Evolutionary conservation across 1,140 invertebrate species (phyloP).

Genomic region (Pseudomyrmex concolor): DNA sequence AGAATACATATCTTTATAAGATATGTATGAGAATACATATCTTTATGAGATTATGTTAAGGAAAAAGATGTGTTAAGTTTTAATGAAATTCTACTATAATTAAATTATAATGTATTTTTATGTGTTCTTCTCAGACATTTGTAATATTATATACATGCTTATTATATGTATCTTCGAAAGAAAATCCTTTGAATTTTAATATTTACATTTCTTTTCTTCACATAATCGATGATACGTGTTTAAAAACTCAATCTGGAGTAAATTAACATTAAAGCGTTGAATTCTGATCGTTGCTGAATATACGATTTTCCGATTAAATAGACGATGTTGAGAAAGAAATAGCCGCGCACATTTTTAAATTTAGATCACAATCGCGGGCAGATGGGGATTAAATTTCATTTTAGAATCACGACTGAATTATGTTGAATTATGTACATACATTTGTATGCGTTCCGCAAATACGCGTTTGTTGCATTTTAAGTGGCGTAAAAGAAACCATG

Average conservation of each 20-base stretch:
- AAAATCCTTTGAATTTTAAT: too few relatives aligned
- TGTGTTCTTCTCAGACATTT: too few relatives aligned
- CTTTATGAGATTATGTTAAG: too few relatives aligned
- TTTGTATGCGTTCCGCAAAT: neutral
- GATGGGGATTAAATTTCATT: neutral
- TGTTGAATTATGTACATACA: conserved; percentile 4
- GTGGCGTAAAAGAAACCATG: neutral
- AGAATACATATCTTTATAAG: too few relatives aligned
- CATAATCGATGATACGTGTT: neutral
- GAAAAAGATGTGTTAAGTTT: neutral
- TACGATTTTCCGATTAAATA: neutral
- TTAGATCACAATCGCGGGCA: conserved; percentile 3
- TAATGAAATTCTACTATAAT: too few relatives aligned
- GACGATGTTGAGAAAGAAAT: neutral
- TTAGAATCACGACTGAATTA: neutral
- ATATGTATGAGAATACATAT: too few relatives aligned
- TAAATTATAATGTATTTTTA: too few relatives aligned
- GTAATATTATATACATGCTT: too few relatives aligned
- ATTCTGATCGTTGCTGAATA: neutral
- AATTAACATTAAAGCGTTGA: neutral
- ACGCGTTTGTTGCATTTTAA: too few relatives aligned
- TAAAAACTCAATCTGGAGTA: too few relatives aligned
- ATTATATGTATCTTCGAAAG: too few relatives aligned
- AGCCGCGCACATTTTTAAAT: neutral
- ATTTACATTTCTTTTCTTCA: neutral